A percentile compares a stretch with the other conserved stretches of the same genome.
These are phyloP conservation scores for Alsophila aescularia DNA, from an alignment of 2,888 invertebrate species.

Conservation along the genomic window DNA sequence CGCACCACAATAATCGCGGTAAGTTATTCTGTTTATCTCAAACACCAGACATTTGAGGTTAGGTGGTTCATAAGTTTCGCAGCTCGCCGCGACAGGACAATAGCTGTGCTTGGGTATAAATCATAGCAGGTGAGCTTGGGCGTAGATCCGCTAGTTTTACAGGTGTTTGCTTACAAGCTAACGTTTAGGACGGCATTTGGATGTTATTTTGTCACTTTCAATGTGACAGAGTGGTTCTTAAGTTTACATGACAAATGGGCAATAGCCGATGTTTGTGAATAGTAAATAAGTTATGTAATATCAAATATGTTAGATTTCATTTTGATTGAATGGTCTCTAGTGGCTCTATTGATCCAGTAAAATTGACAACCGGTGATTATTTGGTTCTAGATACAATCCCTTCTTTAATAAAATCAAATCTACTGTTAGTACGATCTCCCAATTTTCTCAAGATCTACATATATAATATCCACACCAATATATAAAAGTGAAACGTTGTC, in stretches of 20 bases:
- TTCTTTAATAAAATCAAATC: too few species aligned
- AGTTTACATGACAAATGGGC: background rate
- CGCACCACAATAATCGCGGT: constrained; percentile 14
- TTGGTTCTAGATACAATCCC: too few species aligned
- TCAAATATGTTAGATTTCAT: too few species aligned
- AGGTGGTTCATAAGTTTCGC: constrained; percentile 66
- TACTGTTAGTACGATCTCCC: too few species aligned
- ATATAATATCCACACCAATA: too few species aligned
- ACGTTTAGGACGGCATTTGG: background rate
- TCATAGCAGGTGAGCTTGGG: constrained; percentile 75
- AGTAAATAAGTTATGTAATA: too few species aligned
- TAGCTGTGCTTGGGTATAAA: constrained; percentile 68
- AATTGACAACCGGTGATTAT: too few species aligned
- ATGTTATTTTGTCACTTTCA: constrained; percentile 14
- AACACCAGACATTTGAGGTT: constrained; percentile 62
- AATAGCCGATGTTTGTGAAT: too few species aligned
- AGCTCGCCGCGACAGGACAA: constrained; percentile 71
- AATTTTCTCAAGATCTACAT: too few species aligned
- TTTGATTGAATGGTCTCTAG: too few species aligned
- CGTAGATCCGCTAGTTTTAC: constrained; percentile 54
- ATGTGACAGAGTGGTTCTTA: background rate
- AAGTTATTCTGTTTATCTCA: constrained; percentile 25
- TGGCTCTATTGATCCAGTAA: too few species aligned
- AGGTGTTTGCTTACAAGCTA: constrained; percentile 49
- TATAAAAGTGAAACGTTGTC: too few species aligned